phyloP scores from a whole-genome alignment of 2,888 invertebrate genomes.

The Leptopilina drosophilae region DNA sequence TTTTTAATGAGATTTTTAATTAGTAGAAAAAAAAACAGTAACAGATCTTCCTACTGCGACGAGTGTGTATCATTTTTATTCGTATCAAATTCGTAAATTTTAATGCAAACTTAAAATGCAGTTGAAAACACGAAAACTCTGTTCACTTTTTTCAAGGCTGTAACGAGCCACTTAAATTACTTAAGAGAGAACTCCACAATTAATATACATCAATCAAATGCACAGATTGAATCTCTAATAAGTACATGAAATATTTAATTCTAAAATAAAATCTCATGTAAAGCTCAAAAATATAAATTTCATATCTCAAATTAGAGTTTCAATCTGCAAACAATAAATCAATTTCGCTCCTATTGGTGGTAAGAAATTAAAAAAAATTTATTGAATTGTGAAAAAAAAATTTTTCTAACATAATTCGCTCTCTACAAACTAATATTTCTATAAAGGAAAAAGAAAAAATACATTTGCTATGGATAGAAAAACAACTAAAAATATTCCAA shows the following conservation, averaged over 20 bases:
- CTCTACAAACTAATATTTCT: background rate
- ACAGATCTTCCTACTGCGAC: background rate
- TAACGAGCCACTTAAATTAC: conserved; percentile 41
- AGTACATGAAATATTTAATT: background rate
- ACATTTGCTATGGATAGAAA: no score
- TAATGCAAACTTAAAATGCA: conserved; percentile 1
- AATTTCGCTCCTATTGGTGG: background rate
- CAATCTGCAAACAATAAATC: conserved; percentile 24
- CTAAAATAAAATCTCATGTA: no score
- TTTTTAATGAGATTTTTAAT: no score
- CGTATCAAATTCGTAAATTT: conserved; percentile 22
- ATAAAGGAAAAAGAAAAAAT: no score
- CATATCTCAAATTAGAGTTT: background rate
- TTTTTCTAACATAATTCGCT: background rate
- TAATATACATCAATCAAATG: conserved; percentile 9
- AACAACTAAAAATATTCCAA: no score
- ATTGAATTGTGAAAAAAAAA: background rate
- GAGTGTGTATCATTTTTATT: background rate
- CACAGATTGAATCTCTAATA: conserved; percentile 30
- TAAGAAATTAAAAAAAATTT: background rate
- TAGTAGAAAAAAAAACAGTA: no score
- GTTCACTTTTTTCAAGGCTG: conserved; percentile 39
- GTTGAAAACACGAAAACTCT: conserved; percentile 30
- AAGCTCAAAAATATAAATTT: no score
- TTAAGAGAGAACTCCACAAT: conserved; percentile 35